Evolutionary conservation across 1,140 invertebrate genomes (phyloP).

Genomic region (Sesamia nonagrioides): DNA sequence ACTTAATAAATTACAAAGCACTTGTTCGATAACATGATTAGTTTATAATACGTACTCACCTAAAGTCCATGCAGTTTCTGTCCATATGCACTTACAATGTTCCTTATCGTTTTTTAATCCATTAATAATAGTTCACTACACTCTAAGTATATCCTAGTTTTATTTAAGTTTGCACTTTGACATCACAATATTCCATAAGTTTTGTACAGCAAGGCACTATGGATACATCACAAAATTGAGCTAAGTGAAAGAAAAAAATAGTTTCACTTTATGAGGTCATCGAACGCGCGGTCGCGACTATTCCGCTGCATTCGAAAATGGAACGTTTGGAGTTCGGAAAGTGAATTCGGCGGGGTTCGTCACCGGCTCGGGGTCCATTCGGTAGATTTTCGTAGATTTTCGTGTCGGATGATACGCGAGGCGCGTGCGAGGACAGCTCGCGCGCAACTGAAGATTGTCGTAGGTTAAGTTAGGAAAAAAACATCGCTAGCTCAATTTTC

Average conservation of each 20-base stretch:
- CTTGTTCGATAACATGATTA: conserved; percentile 4
- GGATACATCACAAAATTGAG: conserved; percentile 84
- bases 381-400: conserved; percentile 70
- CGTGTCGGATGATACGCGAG: conserved; percentile 61
- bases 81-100: conserved; percentile 72
- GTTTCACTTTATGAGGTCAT: conserved; percentile 70
- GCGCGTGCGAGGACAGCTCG: conserved; percentile 79
- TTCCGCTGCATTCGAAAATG: conserved; percentile 65
- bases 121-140: conserved; percentile 69
- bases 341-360: conserved; percentile 65
- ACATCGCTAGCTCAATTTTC: conserved; percentile 82
- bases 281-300: conserved; percentile 62
- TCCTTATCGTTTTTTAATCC: conserved; percentile 45
- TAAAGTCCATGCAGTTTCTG: conserved; percentile 66
- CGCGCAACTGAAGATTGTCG: conserved; percentile 84
- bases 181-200: conserved; percentile 75
- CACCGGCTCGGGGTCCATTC: conserved; percentile 69
- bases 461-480: conserved; percentile 83
- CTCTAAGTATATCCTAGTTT: conserved; percentile 66
- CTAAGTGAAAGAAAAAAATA: conserved; percentile 70
- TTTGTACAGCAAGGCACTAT: conserved; percentile 79
- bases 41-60: conserved; percentile 65
- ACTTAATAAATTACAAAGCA: conserved; percentile 52
- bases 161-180: conserved; percentile 81
- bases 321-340: conserved; percentile 71